phyloP scores from a whole-genome alignment of 2,888 invertebrate species.

The Philhelius pedissequus region DNA sequence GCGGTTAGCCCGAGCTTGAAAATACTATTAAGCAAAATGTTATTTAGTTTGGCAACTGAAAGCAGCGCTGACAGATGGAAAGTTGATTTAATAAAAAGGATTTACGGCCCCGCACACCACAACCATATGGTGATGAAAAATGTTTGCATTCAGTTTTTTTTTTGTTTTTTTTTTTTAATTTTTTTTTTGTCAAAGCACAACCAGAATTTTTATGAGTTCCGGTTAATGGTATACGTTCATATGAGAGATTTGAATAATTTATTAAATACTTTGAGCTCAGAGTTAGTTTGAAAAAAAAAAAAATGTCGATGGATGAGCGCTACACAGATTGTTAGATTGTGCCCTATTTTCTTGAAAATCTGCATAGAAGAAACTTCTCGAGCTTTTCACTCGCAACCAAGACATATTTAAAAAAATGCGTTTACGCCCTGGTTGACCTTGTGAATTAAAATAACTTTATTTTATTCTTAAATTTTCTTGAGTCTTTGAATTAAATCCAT shows the following conservation, averaged over 20 bases:
- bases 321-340: no score
- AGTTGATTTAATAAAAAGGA: slow-evolving; percentile 54
- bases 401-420: no score
- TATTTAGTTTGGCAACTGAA: slow-evolving; percentile 44
- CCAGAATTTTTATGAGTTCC: background rate
- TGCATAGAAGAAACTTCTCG: no score
- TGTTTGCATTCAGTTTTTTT: slow-evolving; percentile 7
- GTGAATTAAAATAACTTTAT: no score
- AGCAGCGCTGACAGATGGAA: slow-evolving; percentile 39
- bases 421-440: no score
- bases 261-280: background rate
- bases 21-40: slow-evolving; percentile 42
- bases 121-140: background rate
- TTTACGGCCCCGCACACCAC: background rate
- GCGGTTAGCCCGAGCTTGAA: slow-evolving; percentile 35
- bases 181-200: background rate
- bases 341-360: no score
- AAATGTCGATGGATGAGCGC: no score
- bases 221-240: background rate
- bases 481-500: no score
- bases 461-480: no score
- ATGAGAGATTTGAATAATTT: background rate
- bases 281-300: background rate
- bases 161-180: background rate
- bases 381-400: no score